Evolutionary conservation across 2,888 invertebrate species (phyloP), one percentile per base, ranked within the genome.

Genomic region (Euclidia mi): DNA sequence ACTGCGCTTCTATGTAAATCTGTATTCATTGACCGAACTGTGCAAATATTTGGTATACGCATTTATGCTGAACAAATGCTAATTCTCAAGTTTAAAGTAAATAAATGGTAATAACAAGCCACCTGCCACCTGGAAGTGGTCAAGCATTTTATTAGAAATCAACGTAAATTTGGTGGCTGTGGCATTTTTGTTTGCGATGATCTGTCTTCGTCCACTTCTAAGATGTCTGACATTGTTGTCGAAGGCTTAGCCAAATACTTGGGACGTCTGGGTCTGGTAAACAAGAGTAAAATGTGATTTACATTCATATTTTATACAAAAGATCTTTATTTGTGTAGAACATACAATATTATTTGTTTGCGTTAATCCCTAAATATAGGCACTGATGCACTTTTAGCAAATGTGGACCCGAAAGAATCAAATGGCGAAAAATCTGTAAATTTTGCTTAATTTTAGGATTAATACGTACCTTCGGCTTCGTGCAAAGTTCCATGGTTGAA

Each of bases 181-280:
- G 62, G 38, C 10, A 73, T 56, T 68, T 47, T 75, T 61, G 71
- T 64, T 71, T 77, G 56, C n/a, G 79, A 81, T 29, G 75, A 69
- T 66, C 73, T 75, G 28, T 85, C 86, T 78, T 94, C 94, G 41
- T 93, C 93, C 14, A 84, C 79, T 85, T 94, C 94, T 7, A 71
- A 59, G 37, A 94, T 94, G 64, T 93, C 88, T 0, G 94, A 93
- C 94, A 94, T 67, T 11, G 92, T 89, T 31, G 77, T 75, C 65
- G 83, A 82, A 11, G 81, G 77, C 11, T 72, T 65, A 1, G 81
- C 31, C 1, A 71, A 59, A 17, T 59, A 71, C 55, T 80, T 85
- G 10, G 14, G 14, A 2, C 72, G 78, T 29, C 65, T 72, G 12
- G 75, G 79, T 46, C 90, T 89, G 63, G 56, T 81, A 75, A 60